phyloP scores from a whole-genome alignment of 2,888 invertebrate genomes.

The Serrognathus titanus region DNA sequence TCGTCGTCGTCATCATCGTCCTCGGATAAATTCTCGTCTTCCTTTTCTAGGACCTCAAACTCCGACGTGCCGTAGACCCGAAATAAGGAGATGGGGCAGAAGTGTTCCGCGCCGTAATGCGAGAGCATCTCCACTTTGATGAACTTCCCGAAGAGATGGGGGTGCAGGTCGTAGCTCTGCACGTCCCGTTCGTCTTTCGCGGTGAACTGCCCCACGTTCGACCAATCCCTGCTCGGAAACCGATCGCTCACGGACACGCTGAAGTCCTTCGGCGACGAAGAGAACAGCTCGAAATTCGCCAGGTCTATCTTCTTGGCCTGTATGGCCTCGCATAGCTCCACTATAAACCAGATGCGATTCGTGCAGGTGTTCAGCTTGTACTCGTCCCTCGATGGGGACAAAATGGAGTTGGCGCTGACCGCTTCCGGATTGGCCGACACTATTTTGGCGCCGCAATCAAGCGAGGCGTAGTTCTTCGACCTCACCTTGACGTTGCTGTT shows the following conservation, averaged over 20 bases:
- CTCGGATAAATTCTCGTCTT: conserved; percentile 55
- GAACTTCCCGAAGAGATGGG: conserved; percentile 83
- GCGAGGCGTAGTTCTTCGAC: conserved; percentile 93
- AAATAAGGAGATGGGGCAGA: conserved; percentile 95
- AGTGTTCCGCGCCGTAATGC: conserved; percentile 96
- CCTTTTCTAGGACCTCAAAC: conserved; percentile 83
- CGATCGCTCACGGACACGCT: conserved; percentile 84
- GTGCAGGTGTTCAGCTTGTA: conserved; percentile 97
- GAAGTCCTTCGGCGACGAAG: conserved; percentile 92
- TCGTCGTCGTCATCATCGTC: conserved; percentile 58
- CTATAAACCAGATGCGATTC: conserved; percentile 89
- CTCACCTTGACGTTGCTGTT: conserved; percentile 59
- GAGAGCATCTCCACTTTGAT: conserved; percentile 88
- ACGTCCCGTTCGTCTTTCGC: conserved; percentile 84
- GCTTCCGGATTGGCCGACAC: conserved; percentile 91
- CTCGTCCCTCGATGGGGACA: conserved; percentile 90
- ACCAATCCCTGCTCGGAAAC: conserved; percentile 86
- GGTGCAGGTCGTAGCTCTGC: conserved; percentile 79
- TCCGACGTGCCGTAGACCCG: conserved; percentile 92
- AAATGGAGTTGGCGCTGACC: conserved; percentile 77
- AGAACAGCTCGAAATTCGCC: conserved; percentile 97
- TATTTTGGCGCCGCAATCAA: conserved; percentile 96
- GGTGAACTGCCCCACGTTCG: conserved; percentile 78
- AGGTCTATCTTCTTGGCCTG: conserved; percentile 93
- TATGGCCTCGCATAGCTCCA: conserved; percentile 97